Percentiles rank a stretch among this genome's conserved stretches.
phyloP scores from a whole-genome alignment of 2,888 invertebrate genomes.

The Allophyes oxyacanthae region DNA sequence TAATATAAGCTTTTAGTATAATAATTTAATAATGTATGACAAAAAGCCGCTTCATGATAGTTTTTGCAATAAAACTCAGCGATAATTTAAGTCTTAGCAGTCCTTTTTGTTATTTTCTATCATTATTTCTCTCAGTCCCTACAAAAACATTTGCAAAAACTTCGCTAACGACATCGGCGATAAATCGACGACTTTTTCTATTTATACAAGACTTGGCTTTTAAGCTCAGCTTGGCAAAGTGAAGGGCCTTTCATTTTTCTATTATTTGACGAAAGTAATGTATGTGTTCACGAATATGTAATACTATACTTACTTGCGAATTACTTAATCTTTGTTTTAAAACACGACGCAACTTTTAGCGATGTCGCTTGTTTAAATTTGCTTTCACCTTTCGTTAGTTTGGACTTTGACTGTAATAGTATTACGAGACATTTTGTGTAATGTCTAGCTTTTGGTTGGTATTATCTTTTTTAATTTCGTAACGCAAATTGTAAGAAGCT shows the following conservation, averaged over 20 bases:
- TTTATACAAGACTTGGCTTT: conserved; percentile 72
- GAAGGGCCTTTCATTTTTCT: conserved; percentile 53
- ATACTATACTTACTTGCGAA: conserved; percentile 71
- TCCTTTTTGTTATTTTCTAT: conserved; percentile 49
- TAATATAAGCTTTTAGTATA: no score
- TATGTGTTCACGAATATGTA: conserved; percentile 73
- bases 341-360: conserved; percentile 74
- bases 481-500: neutral
- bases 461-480: conserved; percentile 1
- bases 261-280: conserved; percentile 71
- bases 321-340: conserved; percentile 83
- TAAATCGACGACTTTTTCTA: conserved; percentile 64
- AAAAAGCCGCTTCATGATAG: conserved; percentile 21
- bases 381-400: conserved; percentile 80
- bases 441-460: neutral
- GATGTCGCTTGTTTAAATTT: conserved; percentile 70
- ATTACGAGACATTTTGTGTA: conserved; percentile 25
- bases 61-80: conserved; percentile 29
- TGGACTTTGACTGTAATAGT: conserved; percentile 60
- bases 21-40: conserved; percentile 14
- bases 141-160: conserved; percentile 57
- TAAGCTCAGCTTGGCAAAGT: conserved; percentile 57
- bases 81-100: conserved; percentile 41
- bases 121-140: conserved; percentile 45
- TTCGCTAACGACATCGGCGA: conserved; percentile 57